These are phyloP conservation scores for Ceramica pisi DNA, from an alignment of 2,888 invertebrate species.

Conservation along the genomic window DNA sequence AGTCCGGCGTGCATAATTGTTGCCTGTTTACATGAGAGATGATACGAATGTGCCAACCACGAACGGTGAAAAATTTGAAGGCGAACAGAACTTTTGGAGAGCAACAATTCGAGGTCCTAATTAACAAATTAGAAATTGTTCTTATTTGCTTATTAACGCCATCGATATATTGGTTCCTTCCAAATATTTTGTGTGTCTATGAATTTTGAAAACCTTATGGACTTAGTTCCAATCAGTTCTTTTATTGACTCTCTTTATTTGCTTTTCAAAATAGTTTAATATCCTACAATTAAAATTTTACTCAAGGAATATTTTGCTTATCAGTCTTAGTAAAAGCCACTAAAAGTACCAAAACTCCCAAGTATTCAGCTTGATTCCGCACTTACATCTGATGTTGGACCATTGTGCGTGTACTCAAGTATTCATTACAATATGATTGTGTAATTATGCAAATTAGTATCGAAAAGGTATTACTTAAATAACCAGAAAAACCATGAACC, in stretches of 20 bases:
- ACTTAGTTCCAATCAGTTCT: background rate
- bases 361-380: conserved; percentile 1
- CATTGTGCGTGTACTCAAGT: too few species aligned
- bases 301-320: background rate
- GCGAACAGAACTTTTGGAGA: conserved; percentile 66
- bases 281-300: background rate
- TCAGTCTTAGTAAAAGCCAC: background rate
- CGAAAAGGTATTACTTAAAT: conserved; percentile 40
- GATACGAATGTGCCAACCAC: conserved; percentile 83
- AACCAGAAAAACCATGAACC: conserved; percentile 40
- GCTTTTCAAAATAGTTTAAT: background rate
- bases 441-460: conserved; percentile 46
- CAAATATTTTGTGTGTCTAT: background rate
- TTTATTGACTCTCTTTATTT: conserved; percentile 7
- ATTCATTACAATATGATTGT: conserved; percentile 9
- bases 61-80: conserved; percentile 76
- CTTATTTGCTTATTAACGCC: conserved; percentile 29
- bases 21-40: conserved; percentile 84
- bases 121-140: conserved; percentile 68
- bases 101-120: conserved; percentile 71
- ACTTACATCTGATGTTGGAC: too few species aligned
- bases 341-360: conserved; percentile 3
- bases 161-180: background rate
- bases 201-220: conserved; percentile 13
- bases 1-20: conserved; percentile 88